Evolutionary conservation across 2,113 vertebrate species (phyloP).

Genomic region (Orthonyx spaldingii): DNA sequence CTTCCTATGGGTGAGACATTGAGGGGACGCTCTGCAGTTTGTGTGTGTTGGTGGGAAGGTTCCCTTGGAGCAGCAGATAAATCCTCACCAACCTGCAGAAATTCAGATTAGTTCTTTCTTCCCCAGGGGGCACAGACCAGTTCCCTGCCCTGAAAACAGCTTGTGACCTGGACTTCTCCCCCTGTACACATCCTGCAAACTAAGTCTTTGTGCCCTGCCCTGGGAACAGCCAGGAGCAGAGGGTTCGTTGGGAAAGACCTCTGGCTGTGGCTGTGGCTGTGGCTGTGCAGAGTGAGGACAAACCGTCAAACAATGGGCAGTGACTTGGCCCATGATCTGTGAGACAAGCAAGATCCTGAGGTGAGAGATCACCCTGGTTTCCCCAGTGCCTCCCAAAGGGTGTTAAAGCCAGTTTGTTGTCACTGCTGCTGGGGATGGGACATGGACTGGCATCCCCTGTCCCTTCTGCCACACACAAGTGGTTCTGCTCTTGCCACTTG

Average conservation of each 20-base stretch:
- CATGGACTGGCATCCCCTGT: rapidly evolving
- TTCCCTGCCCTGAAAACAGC: background rate
- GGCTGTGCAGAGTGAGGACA: background rate
- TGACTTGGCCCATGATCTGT: background rate
- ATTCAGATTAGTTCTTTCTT: background rate
- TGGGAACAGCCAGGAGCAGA: background rate
- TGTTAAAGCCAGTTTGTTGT: background rate
- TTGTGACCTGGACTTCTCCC: background rate
- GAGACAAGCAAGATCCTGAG: background rate
- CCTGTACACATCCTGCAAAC: background rate
- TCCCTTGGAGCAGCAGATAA: background rate
- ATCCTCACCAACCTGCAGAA: background rate
- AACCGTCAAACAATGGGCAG: background rate
- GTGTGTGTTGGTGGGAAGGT: background rate
- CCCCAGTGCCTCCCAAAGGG: background rate
- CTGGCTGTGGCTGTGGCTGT: background rate
- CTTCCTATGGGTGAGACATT: background rate
- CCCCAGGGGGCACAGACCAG: background rate
- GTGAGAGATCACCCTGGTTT: background rate
- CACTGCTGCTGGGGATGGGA: too few relatives aligned
- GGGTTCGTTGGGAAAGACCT: background rate
- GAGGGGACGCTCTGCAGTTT: background rate
- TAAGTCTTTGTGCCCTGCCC: background rate
- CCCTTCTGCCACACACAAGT: background rate
- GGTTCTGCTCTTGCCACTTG: background rate